These are phyloP conservation scores for Cecidostiba fungosa DNA, from an alignment of 2,888 invertebrate species.

Conservation along the genomic window DNA sequence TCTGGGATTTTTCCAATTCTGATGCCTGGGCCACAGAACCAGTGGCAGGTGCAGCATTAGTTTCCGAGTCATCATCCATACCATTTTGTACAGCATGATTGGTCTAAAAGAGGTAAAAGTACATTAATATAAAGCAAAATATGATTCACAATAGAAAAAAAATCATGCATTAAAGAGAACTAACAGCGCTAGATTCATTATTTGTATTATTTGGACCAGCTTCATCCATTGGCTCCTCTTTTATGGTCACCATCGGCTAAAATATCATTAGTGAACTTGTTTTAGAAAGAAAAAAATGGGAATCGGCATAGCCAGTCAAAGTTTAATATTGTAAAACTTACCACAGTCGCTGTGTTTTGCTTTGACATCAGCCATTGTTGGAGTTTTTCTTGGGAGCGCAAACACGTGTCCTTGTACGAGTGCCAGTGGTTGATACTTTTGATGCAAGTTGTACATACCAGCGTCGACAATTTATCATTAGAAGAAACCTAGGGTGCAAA, in stretches of 20 bases:
- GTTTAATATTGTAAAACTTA: slow-evolving; percentile 53
- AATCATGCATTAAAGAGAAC: neutral
- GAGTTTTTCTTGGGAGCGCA: slow-evolving; percentile 85
- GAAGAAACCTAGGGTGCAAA: slow-evolving; percentile 83
- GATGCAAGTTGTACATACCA: slow-evolving; percentile 85
- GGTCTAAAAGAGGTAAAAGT: slow-evolving; percentile 19
- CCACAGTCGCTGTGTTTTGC: slow-evolving; percentile 66
- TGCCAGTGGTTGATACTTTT: slow-evolving; percentile 86
- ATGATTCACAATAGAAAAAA: neutral
- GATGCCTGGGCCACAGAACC: neutral
- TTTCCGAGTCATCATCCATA: slow-evolving; percentile 26
- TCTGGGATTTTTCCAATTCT: neutral
- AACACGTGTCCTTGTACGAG: slow-evolving; percentile 84
- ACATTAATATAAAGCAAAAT: neutral
- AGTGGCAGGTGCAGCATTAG: neutral
- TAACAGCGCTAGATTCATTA: slow-evolving; percentile 60
- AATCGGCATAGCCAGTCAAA: neutral
- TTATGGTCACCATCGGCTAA: slow-evolving; percentile 74
- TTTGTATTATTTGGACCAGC: slow-evolving; percentile 74
- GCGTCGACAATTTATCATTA: slow-evolving; percentile 85
- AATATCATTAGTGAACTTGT: too few species aligned
- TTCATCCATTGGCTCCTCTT: slow-evolving; percentile 82
- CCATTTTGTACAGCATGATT: slow-evolving; percentile 21
- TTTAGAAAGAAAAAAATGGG: neutral
- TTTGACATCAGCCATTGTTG: slow-evolving; percentile 81